Percentiles rank a stretch among this genome's conserved stretches.
These are phyloP conservation scores for Poecilia velifera DNA, from an alignment of 2,797 vertebrate species.

Conservation along the genomic window DNA sequence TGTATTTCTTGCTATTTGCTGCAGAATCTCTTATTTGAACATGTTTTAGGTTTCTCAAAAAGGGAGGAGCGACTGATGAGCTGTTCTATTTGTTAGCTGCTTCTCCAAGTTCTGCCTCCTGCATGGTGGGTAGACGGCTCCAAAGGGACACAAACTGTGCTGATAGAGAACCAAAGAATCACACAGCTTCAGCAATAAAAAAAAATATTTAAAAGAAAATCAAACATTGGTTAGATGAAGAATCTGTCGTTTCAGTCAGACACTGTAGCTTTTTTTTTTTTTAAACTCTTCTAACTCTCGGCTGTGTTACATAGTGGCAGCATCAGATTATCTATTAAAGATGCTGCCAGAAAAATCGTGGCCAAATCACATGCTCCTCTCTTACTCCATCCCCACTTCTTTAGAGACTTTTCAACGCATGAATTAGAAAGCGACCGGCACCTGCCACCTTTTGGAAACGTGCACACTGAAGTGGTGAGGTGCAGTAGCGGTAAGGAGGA, in stretches of 20 bases:
- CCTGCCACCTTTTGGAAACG: conserved; percentile 76
- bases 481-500: conserved; percentile 51
- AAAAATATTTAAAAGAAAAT: conserved; percentile 24
- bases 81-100: neutral
- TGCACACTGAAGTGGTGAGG: conserved; percentile 72
- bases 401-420: conserved; percentile 44
- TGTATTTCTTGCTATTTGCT: neutral
- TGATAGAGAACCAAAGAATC: conserved; percentile 55
- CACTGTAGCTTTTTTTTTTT: conserved; percentile 1
- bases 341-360: conserved; percentile 32
- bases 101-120: conserved; percentile 24
- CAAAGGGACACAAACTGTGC: conserved; percentile 62
- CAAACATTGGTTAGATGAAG: conserved; percentile 45
- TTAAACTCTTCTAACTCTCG: conserved; percentile 13
- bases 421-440: conserved; percentile 62
- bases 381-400: conserved; percentile 31
- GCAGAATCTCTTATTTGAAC: neutral
- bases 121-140: conserved; percentile 27
- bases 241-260: conserved; percentile 29
- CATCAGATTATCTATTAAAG: conserved; percentile 27
- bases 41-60: neutral
- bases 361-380: conserved; percentile 39
- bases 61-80: neutral
- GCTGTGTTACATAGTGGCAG: conserved; percentile 30
- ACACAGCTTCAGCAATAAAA: conserved; percentile 57